phyloP scores from a whole-genome alignment of 2,888 invertebrate genomes.

The Drosophila neonasuta region DNA sequence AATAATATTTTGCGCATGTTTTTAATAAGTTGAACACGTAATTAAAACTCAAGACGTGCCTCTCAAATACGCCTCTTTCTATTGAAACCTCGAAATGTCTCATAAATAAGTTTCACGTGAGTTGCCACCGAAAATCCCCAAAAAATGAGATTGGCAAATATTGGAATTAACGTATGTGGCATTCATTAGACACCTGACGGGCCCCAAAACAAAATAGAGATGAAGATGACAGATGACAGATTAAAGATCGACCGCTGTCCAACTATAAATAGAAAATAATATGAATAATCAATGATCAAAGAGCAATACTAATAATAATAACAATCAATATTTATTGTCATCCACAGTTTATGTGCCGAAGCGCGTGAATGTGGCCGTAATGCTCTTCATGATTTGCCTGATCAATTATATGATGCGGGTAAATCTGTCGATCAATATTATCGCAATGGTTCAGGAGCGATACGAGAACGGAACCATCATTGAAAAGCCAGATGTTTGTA shows the following conservation, averaged over 20 bases:
- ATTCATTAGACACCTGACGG: slow-evolving; percentile 39
- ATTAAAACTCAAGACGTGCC: slow-evolving; percentile 1
- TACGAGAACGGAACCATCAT: slow-evolving; percentile 75
- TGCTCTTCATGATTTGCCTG: slow-evolving; percentile 89
- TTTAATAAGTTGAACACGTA: background rate
- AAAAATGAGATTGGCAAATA: slow-evolving; percentile 42
- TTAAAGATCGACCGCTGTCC: slow-evolving; percentile 20
- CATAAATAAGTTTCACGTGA: slow-evolving; percentile 57
- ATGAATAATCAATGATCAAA: slow-evolving; percentile 5
- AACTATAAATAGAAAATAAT: slow-evolving; percentile 18
- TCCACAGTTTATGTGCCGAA: slow-evolving; percentile 83
- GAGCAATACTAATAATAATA: slow-evolving; percentile 12
- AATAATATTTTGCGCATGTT: background rate
- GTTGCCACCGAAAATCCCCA: slow-evolving; percentile 32
- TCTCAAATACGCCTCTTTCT: slow-evolving; percentile 3
- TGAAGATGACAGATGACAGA: slow-evolving; percentile 37
- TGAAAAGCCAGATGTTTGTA: slow-evolving; percentile 77
- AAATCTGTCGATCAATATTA: slow-evolving; percentile 89
- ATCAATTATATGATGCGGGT: slow-evolving; percentile 89
- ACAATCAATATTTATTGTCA: slow-evolving; percentile 27
- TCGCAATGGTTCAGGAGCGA: slow-evolving; percentile 86
- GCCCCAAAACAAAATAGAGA: slow-evolving; percentile 12
- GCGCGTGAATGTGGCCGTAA: slow-evolving; percentile 84
- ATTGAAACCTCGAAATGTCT: slow-evolving; percentile 13
- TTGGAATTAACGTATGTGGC: slow-evolving; percentile 54